Evolutionary conservation across 92 coral and sea anemone species (phyloP).

Genomic region (Zoanthus gigantus): DNA sequence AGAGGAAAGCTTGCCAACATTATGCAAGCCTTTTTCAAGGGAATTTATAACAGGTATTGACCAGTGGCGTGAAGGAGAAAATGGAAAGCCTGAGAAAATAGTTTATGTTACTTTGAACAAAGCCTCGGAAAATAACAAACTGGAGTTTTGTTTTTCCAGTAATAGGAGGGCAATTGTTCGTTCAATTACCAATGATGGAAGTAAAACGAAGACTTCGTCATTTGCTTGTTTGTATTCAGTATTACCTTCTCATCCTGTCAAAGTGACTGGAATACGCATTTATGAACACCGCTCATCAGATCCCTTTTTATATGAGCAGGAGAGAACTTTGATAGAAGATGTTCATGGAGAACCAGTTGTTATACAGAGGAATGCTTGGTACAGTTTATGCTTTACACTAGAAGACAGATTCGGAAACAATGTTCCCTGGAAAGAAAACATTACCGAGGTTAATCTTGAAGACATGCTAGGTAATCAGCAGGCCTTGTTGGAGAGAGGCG

Average conservation of each 20-base stretch:
- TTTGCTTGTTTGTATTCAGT: constrained; percentile 18
- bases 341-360: neutral
- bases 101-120: neutral
- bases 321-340: neutral
- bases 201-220: neutral
- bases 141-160: neutral
- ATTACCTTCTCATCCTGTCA: neutral
- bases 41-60: neutral
- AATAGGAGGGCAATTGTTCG: neutral
- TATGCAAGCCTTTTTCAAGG: neutral
- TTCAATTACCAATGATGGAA: neutral
- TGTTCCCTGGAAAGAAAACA: neutral
- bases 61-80: neutral
- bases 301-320: neutral
- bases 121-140: neutral
- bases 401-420: constrained; percentile 7
- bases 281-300: neutral
- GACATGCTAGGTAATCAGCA: neutral
- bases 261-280: neutral
- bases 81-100: constrained; percentile 13
- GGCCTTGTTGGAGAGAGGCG: neutral
- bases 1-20: constrained; percentile 9
- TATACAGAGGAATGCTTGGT: constrained; percentile 15
- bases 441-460: neutral
- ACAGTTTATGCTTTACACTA: neutral